phyloP scores from a whole-genome alignment of 2,888 invertebrate genomes.

The Asteroscopus sphinx region DNA sequence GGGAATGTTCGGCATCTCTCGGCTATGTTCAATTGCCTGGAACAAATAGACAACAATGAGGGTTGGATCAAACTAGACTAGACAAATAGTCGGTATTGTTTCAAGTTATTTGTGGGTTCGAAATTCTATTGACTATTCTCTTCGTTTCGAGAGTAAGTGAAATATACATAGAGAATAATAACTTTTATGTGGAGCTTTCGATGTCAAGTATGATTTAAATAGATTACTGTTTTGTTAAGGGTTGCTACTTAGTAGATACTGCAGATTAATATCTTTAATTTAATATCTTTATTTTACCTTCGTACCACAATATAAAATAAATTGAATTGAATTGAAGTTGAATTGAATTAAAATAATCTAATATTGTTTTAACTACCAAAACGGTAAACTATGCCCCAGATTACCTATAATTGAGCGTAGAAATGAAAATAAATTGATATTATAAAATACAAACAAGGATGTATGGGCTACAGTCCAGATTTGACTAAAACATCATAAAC shows the following conservation, averaged over 20 bases:
- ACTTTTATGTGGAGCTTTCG: neutral
- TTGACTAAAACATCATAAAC: no score
- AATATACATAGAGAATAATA: constrained; percentile 22
- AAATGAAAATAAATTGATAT: no score
- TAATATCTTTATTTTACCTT: no score
- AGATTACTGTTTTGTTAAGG: neutral
- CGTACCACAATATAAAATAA: no score
- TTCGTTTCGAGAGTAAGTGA: constrained; percentile 17
- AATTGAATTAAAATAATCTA: no score
- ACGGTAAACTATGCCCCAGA: no score
- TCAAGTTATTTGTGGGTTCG: constrained; percentile 39
- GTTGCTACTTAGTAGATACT: constrained; percentile 1
- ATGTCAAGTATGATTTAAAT: constrained; percentile 5
- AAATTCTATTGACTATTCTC: constrained; percentile 22
- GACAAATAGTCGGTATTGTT: constrained; percentile 41
- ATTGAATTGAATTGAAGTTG: no score
- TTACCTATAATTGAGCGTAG: no score
- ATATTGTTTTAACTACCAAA: no score
- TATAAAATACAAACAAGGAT: no score
- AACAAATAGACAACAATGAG: constrained; percentile 44
- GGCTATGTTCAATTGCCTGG: constrained; percentile 53
- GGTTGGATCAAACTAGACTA: constrained; percentile 27
- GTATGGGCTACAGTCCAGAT: no score
- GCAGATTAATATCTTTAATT: no score
- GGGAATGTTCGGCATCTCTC: constrained; percentile 73